A percentile compares a stretch with the other conserved stretches of the same genome.
phyloP scores from a whole-genome alignment of 2,797 vertebrate genomes.

The Aplochiton taeniatus region DNA sequence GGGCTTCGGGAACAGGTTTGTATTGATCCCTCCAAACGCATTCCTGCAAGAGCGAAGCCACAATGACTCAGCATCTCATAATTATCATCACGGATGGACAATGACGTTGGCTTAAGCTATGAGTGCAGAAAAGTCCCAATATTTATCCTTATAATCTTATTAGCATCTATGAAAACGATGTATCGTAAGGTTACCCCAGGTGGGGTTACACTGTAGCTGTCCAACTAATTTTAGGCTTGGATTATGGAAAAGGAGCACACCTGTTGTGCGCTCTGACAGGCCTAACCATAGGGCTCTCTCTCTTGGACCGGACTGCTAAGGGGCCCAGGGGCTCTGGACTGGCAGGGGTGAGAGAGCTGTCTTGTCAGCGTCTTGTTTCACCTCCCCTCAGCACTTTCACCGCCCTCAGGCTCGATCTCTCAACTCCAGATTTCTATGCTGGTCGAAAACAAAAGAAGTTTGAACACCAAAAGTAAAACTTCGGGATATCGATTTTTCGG shows the following conservation, averaged over 20 bases:
- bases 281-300: constrained; percentile 64
- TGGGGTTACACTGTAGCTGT: constrained; percentile 20
- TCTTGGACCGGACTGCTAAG: constrained; percentile 55
- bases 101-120: not conserved
- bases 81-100: not conserved
- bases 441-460: constrained; percentile 52
- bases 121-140: not conserved
- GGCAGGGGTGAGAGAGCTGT: constrained; percentile 54
- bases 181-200: constrained; percentile 14
- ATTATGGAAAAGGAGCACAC: constrained; percentile 52
- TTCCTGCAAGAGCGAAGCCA: constrained; percentile 31
- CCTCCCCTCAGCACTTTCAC: constrained; percentile 73
- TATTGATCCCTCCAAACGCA: constrained; percentile 60
- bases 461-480: constrained; percentile 45
- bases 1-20: constrained; percentile 58
- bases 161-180: too few species aligned
- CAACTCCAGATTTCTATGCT: constrained; percentile 59
- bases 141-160: not conserved
- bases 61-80: constrained; percentile 36
- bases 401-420: constrained; percentile 65
- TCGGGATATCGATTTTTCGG: constrained; percentile 43
- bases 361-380: constrained; percentile 70
- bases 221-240: constrained; percentile 38
- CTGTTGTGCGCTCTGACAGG: constrained; percentile 60
- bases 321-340: constrained; percentile 62